These are phyloP conservation scores for Equus quagga DNA, from an alignment of 2,113 vertebrate genomes.

Conservation along the genomic window DNA sequence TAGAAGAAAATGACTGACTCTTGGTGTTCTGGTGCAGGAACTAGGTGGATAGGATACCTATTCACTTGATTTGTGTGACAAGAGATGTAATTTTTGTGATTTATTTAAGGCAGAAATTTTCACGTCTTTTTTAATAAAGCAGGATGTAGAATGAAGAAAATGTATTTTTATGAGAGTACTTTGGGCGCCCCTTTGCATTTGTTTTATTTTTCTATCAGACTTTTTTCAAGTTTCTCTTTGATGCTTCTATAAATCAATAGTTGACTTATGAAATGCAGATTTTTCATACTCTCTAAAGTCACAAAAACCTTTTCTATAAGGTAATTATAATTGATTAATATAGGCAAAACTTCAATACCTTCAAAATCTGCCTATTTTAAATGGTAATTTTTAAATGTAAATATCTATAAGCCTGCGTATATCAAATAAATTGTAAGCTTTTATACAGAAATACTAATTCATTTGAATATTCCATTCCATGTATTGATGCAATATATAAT, in stretches of 20 bases:
- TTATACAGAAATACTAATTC: neutral
- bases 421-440: conserved; percentile 21
- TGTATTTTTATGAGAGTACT: conserved; percentile 23
- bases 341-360: neutral
- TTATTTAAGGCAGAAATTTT: conserved; percentile 20
- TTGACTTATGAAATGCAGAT: neutral
- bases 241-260: neutral
- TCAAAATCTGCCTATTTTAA: conserved; percentile 54
- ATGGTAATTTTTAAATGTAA: neutral
- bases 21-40: neutral
- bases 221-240: conserved; percentile 1
- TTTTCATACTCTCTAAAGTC: neutral
- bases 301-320: neutral
- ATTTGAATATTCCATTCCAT: neutral
- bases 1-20: conserved; percentile 10
- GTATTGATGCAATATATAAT: neutral
- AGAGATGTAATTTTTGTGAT: conserved; percentile 29
- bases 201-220: conserved; percentile 54
- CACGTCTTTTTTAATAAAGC: conserved; percentile 49
- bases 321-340: conserved; percentile 9
- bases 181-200: conserved; percentile 36
- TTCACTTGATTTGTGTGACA: conserved; percentile 68
- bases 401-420: neutral
- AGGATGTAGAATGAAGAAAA: conserved; percentile 23
- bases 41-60: neutral